Base-by-base conservation (phyloP, 2,797 vertebrate species). In the Tragopan temminckii region DNA sequence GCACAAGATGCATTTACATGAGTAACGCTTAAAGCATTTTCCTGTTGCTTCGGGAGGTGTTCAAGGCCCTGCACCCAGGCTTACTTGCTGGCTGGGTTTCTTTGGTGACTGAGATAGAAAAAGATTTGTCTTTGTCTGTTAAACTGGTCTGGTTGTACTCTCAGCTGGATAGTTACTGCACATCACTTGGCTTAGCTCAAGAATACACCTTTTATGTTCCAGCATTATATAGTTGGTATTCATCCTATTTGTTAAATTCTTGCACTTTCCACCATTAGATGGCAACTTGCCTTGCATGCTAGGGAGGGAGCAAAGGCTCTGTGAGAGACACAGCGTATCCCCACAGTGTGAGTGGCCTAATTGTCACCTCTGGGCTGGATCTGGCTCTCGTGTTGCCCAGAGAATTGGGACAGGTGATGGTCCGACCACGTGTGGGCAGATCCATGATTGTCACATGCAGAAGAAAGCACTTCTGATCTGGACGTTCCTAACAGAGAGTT, bases 1-100 rank as follows among this genome's bases (percentile, higher is more conserved):
- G 82, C 66, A 92, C 70, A 78, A 69, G 72, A 84, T 92, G 93
- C 19, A 91, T 86, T 94, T 89, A 76, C 82, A 69, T 81, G 7
- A 89, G 89, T 62, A 93, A 80, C 11, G 42, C 72, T 16, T 24
- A 15, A 5, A 2, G 0, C 48, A 50, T 68, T 55, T 29, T 68
- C 31, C 57, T 46, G 6, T 46, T 77, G 35, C 29, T 1, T 63
- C 23, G 11, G 46, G 29, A 33, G 19, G 5, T 55, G 31, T 71
- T 90, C 5, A 24, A 13, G 42, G 58, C 31, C 27, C 53, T 64
- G 46, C 58, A 55, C 29, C 45, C 48, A 67, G 57, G 50, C 27
- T 35, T 43, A 31, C 23, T 59, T 40, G 5, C 46, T 67, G 25
- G n/a, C 23, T 53, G 27, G 12, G 5, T 7, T 25, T 36, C 75